Evolutionary conservation across 2,888 invertebrate genomes (phyloP).

Genomic region (Alentia gelatinosa): DNA sequence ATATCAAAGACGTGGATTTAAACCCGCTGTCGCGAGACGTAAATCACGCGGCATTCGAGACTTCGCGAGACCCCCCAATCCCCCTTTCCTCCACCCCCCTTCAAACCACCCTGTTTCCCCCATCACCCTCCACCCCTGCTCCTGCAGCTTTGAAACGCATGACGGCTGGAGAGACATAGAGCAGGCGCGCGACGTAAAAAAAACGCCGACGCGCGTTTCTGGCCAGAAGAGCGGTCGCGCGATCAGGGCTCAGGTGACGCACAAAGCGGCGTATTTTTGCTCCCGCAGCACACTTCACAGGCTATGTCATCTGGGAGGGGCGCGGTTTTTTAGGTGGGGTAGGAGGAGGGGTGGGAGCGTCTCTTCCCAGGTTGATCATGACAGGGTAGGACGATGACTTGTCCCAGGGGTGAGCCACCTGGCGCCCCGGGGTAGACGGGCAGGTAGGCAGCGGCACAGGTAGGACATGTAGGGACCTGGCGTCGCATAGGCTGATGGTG

Average conservation of each 20-base stretch:
- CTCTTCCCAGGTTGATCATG: background rate
- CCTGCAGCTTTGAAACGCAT: background rate
- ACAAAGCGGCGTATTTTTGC: constrained; percentile 29
- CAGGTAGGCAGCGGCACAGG: background rate
- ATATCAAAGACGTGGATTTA: constrained; percentile 24
- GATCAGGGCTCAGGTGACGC: constrained; percentile 24
- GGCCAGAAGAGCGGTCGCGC: background rate
- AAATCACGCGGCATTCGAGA: background rate
- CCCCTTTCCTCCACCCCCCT: too few species aligned
- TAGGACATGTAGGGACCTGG: background rate
- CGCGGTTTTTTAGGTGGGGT: background rate
- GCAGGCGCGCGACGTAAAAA: background rate
- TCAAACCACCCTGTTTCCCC: background rate
- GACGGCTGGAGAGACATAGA: background rate
- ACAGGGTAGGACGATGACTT: background rate
- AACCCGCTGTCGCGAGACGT: background rate
- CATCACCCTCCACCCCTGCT: background rate
- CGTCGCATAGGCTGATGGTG: too few species aligned
- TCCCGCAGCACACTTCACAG: constrained; percentile 42
- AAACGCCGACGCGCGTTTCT: background rate
- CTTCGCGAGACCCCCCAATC: background rate
- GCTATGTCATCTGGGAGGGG: constrained; percentile 14
- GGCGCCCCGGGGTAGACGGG: background rate
- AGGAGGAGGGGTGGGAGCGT: background rate
- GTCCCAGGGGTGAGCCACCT: background rate